Base-by-base conservation (phyloP, 2,888 invertebrate genomes). In the Dolichomitus sp. region DNA sequence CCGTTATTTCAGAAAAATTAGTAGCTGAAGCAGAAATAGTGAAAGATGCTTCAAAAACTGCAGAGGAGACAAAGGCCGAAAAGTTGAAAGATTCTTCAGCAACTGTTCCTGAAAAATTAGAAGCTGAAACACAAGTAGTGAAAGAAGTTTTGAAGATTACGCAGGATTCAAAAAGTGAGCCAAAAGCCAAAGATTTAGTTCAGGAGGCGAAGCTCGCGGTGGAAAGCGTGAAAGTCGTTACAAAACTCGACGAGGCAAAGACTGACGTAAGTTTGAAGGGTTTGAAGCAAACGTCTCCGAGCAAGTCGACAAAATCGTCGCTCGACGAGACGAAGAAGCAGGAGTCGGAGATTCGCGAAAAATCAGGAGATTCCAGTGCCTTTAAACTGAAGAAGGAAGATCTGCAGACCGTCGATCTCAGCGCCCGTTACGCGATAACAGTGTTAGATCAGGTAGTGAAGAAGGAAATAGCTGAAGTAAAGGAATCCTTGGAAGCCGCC, bases 401-500 rank as follows among this genome's bases (percentile, higher is more conserved):
- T 73, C 81, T 87, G 45, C 80, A 90, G 57, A 90, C 85, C 40
- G 92, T 93, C 27, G 92, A 93, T 92, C 87, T 92, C 68, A 93
- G 92, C 61, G 87, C 93, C 4, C 88, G 91, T 23, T 93, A 92
- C 76, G 93, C 92, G 11, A 92, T 92, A 70, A 92, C 92, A 6
- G 92, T 93, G 7, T 79, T 93, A n/a, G 91, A 93, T 85, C 92
- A 94, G 84, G 94, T 95, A 90, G 95, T 96, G 79, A 96, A 96
- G 91, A 96, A 96, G 94, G 96, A 97, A 86, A 95, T 97, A 68
- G 96, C 96, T 88, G 96, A 97, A 94, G 96, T 96, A 57, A 95
- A 96, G 89, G 96, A 96, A 89, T 96, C 96, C 23, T 93, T 96
- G 80, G 96, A 96, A 93, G 96, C 96, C 59, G 96, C 96, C 0